Percentiles rank a stretch among this genome's conserved stretches.
These are phyloP conservation scores for Micoletzkya japonica DNA, from an alignment of 2,888 invertebrate genomes.

Conservation along the genomic window DNA sequence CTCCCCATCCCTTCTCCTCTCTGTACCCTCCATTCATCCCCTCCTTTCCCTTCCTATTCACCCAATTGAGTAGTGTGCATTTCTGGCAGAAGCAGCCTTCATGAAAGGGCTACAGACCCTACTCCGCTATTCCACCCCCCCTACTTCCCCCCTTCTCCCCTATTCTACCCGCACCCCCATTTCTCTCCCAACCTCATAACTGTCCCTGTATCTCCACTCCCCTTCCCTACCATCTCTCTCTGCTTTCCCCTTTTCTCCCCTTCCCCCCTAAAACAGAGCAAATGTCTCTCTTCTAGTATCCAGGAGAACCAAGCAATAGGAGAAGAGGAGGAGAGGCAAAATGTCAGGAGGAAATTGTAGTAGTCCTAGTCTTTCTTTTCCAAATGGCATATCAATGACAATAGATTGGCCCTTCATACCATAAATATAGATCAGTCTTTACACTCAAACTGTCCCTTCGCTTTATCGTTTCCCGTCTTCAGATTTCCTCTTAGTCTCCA, in stretches of 20 bases:
- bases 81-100: too few species aligned
- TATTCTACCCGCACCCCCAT: not conserved
- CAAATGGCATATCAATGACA: too few species aligned
- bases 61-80: too few species aligned
- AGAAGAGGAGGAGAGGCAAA: not conserved
- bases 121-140: not conserved
- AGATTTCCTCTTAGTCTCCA: too few species aligned
- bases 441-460: too few species aligned
- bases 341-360: too few species aligned
- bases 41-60: not conserved
- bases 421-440: too few species aligned
- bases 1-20: not conserved
- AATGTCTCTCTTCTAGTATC: constrained; percentile 1
- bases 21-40: not conserved
- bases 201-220: not conserved
- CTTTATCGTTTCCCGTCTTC: too few species aligned
- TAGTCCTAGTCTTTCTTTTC: too few species aligned
- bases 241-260: constrained; percentile 4
- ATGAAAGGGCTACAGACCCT: not conserved
- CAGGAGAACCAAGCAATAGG: not conserved
- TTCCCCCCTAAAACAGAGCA: not conserved
- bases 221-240: not conserved
- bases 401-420: too few species aligned
- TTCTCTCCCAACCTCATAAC: not conserved
- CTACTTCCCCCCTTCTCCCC: not conserved